Evolutionary conservation across 2,888 invertebrate genomes (phyloP), one percentile per base, ranked within the genome.

Genomic region (Malacosoma neustria): DNA sequence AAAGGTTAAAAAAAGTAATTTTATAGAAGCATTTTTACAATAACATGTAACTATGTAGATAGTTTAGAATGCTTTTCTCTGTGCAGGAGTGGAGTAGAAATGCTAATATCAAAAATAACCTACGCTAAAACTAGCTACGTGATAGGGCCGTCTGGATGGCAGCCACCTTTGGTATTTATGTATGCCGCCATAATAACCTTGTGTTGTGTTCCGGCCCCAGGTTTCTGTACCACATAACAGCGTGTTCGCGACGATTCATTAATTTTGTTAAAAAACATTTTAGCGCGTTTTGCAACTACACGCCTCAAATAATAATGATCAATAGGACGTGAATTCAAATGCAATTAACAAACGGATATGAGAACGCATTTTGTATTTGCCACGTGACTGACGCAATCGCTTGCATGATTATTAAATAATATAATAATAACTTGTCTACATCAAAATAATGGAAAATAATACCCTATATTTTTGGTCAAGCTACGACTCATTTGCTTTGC

Each of bases 281-380:
- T n/a, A n/a, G n/a, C n/a, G n/a, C n/a, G n/a, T n/a, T n/a, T n/a
- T n/a, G n/a, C n/a, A n/a, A n/a, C n/a, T n/a, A n/a, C n/a, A n/a
- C 11, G 22, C 4, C 32, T 33, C 12, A 29, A 35, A 35, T 36
- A 31, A 37, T 38, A 40, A 13, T 12, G 33, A 32, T 37, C 36
- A 35, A 40, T 40, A 22, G 2, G 9, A 22, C 22, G 37, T 39
- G 42, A 34, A 47, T 48, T 40, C 40, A 35, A 43, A 39, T 37
- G 14, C 45, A 49, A 53, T 49, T 49, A 45, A 43, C 43, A 43
- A 22, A 42, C 44, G 57, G 59, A 55, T 36, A 42, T 62, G 61
- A 62, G 42, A 47, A 38, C 47, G 61, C 61, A 46, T 41, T 54
- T 57, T 55, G 35, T 47, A 37, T 33, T 48, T 38, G 52, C 36